A percentile compares a stretch with the other conserved stretches of the same genome.
Conservation (phyloP, 2,113 vertebrate genomes). For the Chascanopsetta lugubris region DNA sequence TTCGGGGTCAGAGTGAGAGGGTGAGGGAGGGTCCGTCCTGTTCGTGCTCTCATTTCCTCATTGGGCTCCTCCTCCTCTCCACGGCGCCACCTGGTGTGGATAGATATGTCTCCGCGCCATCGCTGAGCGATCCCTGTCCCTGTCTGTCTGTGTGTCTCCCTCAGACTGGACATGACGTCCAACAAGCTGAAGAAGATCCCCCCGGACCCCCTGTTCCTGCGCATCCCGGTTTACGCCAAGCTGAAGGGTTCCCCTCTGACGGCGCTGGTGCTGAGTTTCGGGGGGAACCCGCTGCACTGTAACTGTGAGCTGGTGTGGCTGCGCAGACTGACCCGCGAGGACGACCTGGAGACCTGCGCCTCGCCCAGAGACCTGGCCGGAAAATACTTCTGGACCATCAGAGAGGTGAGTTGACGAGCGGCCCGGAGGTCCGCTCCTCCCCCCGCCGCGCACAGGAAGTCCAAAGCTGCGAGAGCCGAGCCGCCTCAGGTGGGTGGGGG, state of each 20-base stretch:
- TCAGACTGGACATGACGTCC: constrained; percentile 86
- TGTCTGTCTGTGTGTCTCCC: too few species aligned
- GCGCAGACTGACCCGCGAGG: constrained; percentile 82
- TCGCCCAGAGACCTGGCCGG: constrained; percentile 81
- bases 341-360: constrained; percentile 86
- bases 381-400: constrained; percentile 88
- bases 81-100: too few species aligned
- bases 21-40: too few species aligned
- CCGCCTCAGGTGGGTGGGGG: too few species aligned
- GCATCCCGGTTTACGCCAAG: constrained; percentile 84
- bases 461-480: too few species aligned
- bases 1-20: too few species aligned
- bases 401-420: constrained; percentile 78
- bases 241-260: constrained; percentile 84
- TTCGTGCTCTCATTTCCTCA: too few species aligned
- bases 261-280: constrained; percentile 83
- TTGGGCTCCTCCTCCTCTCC: too few species aligned
- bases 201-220: constrained; percentile 83
- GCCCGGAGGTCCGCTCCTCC: neutral
- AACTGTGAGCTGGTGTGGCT: constrained; percentile 88
- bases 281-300: constrained; percentile 85
- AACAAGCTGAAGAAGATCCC: constrained; percentile 88
- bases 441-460: too few species aligned
- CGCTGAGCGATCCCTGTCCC: too few species aligned
- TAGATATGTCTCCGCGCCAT: too few species aligned